Conservation (phyloP, 2,888 invertebrate genomes). For the Koerneria pararmatus region DNA sequence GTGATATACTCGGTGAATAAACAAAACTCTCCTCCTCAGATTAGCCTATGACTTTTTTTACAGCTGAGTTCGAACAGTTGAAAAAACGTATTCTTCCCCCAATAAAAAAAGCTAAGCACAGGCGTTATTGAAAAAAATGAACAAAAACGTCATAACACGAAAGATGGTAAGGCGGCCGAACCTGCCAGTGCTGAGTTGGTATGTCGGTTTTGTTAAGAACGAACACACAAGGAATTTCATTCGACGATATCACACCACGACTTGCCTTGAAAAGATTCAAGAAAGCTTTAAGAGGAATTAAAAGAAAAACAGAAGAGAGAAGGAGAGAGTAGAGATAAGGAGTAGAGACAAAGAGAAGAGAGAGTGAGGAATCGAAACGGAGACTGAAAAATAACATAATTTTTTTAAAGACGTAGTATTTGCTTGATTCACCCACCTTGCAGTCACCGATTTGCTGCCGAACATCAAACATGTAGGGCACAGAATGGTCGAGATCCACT, state of each 20-base stretch:
- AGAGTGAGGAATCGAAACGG: not conserved
- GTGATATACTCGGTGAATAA: no score
- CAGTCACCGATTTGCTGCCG: conserved; percentile 33
- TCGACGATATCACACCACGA: conserved; percentile 9
- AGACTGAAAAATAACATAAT: not conserved
- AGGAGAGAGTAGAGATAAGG: no score
- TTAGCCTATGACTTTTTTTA: no score
- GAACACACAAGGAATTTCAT: conserved; percentile 29
- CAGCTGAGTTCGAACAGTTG: no score
- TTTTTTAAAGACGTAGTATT: conserved; percentile 13
- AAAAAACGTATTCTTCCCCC: no score
- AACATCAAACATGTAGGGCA: conserved; percentile 32
- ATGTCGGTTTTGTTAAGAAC: conserved; percentile 40
- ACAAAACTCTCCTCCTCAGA: no score
- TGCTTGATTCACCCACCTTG: conserved; percentile 20
- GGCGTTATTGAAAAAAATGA: not conserved
- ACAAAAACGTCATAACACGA: not conserved
- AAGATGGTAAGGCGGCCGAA: conserved; percentile 7
- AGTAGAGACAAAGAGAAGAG: not conserved
- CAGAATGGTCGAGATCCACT: conserved; percentile 32
- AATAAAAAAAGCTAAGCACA: no score
- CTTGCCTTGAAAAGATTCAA: conserved; percentile 4
- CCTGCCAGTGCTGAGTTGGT: conserved; percentile 30
- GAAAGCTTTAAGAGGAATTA: no score
- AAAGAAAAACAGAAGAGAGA: no score